Conservation (phyloP, 2,888 invertebrate species). For the Spodoptera exigua region DNA sequence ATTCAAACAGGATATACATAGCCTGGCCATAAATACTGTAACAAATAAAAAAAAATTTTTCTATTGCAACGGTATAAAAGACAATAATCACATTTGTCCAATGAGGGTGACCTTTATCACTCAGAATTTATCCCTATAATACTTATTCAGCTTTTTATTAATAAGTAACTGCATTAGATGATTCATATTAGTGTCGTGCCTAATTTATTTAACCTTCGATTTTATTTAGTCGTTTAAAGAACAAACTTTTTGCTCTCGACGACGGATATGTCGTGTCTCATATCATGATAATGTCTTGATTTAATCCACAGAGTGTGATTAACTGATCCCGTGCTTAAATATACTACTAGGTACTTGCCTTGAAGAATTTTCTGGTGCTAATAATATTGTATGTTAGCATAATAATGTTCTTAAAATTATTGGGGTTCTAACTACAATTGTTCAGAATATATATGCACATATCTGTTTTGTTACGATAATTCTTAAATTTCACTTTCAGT, state of each 20-base stretch:
- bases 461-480: no score
- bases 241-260: constrained; percentile 58
- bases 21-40: no score
- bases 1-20: no score
- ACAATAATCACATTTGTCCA: not conserved
- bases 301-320: constrained; percentile 58
- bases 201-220: constrained; percentile 58
- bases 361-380: constrained; percentile 1
- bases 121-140: constrained; percentile 2
- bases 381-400: no score
- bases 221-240: constrained; percentile 47
- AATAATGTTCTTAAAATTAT: no score
- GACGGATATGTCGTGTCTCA: constrained; percentile 64
- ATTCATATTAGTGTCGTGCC: constrained; percentile 50
- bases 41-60: no score
- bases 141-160: constrained; percentile 40
- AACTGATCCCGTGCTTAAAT: constrained; percentile 29
- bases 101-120: no score
- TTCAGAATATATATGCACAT: no score
- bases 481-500: no score
- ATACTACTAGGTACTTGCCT: constrained; percentile 5
- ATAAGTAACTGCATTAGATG: constrained; percentile 53
- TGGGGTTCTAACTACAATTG: no score
- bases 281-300: constrained; percentile 63
- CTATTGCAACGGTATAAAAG: not conserved